Conservation (phyloP, 2,888 invertebrate genomes). For the Platycheirus albimanus region DNA sequence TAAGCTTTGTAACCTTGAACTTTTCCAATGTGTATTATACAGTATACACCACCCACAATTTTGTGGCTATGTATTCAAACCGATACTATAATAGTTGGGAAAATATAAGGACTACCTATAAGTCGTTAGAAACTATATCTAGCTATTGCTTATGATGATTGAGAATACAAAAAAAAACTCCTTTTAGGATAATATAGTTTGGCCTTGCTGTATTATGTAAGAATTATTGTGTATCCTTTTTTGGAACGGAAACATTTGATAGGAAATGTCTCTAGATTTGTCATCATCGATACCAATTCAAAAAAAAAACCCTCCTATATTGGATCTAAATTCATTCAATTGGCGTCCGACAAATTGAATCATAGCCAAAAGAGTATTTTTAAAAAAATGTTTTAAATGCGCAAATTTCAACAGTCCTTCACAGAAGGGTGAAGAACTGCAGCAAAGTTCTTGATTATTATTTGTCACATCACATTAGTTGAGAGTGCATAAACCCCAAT, state of each 20-base stretch:
- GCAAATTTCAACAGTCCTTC: slow-evolving; percentile 25
- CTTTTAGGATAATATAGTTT: slow-evolving; percentile 11
- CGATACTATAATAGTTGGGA: not conserved
- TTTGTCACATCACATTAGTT: slow-evolving; percentile 27
- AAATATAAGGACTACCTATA: slow-evolving; percentile 11
- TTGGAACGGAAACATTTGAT: not conserved
- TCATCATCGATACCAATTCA: not conserved
- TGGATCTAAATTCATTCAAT: not conserved
- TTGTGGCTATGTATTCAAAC: not conserved
- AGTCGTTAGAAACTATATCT: not conserved
- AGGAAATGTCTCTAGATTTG: not conserved
- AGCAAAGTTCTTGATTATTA: slow-evolving; percentile 14
- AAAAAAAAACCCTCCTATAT: not conserved
- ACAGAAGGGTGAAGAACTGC: slow-evolving; percentile 17
- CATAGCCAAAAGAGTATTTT: slow-evolving; percentile 34
- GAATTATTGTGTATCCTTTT: not conserved
- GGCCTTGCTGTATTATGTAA: not conserved
- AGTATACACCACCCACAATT: not conserved
- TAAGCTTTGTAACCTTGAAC: slow-evolving; percentile 70
- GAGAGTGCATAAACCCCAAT: slow-evolving; percentile 48
- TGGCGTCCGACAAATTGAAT: slow-evolving; percentile 48
- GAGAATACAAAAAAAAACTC: not conserved
- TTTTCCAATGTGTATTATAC: slow-evolving; percentile 44
- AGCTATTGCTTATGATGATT: not conserved
- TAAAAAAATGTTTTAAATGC: slow-evolving; percentile 24